Conservation (phyloP, 2,113 vertebrate species). For the Polypterus bichir region DNA sequence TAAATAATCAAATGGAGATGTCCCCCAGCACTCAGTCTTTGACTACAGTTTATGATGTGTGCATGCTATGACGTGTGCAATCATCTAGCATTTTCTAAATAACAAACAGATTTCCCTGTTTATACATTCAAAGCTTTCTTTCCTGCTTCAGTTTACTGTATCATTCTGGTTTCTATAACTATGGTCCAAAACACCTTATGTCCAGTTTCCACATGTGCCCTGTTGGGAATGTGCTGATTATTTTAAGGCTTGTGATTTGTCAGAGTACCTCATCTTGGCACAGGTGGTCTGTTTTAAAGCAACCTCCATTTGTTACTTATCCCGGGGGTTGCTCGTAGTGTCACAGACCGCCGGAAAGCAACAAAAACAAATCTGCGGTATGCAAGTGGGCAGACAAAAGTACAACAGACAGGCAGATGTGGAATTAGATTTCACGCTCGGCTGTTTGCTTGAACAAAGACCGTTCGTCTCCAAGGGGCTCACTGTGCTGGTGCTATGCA, state of each 20-base stretch:
- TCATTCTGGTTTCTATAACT: too few relatives aligned
- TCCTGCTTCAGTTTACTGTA: neutral
- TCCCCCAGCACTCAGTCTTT: too few relatives aligned
- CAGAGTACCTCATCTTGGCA: constrained; percentile 9
- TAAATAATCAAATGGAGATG: too few relatives aligned
- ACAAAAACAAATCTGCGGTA: constrained; percentile 34
- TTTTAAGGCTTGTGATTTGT: too few relatives aligned
- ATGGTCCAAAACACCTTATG: too few relatives aligned
- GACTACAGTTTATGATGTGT: too few relatives aligned
- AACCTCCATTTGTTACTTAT: constrained; percentile 17
- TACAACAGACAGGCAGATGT: constrained; percentile 27
- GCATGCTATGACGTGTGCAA: neutral
- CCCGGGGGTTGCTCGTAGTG: constrained; percentile 2
- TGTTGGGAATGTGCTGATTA: too few relatives aligned
- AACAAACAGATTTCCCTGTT: neutral
- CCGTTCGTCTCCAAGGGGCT: constrained; percentile 23
- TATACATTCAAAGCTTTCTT: neutral
- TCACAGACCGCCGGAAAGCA: constrained; percentile 33
- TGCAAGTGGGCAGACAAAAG: constrained; percentile 22
- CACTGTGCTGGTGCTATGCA: constrained; percentile 40
- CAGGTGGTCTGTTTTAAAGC: constrained; percentile 28
- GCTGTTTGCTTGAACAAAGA: constrained; percentile 18
- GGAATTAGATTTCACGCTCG: constrained; percentile 50
- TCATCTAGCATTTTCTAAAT: neutral
- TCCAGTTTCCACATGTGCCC: too few relatives aligned